phyloP scores from a whole-genome alignment of 2,113 vertebrate genomes.

The Sinosuthora webbiana region DNA sequence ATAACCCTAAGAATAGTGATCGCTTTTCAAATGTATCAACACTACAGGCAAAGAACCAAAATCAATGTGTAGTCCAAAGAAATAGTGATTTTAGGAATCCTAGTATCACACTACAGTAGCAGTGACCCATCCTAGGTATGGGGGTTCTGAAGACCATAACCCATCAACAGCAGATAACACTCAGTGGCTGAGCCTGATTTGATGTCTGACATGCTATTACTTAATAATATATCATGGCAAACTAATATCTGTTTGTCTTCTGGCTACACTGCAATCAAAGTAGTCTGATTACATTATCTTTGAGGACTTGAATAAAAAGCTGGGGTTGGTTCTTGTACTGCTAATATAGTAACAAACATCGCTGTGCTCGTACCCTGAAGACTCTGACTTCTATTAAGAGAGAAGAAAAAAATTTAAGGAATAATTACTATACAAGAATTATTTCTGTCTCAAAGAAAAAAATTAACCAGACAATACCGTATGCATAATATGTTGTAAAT shows the following conservation, averaged over 20 bases:
- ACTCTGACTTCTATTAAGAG: background rate
- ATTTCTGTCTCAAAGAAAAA: background rate
- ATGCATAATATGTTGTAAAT: background rate
- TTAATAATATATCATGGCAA: background rate
- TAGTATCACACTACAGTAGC: background rate
- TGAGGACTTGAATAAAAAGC: background rate
- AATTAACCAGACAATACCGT: background rate
- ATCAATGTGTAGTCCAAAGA: background rate
- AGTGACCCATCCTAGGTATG: background rate
- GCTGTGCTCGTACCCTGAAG: background rate
- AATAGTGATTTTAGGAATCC: background rate
- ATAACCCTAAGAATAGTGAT: background rate
- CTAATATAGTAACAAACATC: background rate
- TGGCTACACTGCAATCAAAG: background rate
- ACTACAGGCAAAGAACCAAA: background rate
- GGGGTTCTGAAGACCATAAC: background rate
- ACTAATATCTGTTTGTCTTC: background rate
- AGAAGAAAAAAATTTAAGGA: background rate
- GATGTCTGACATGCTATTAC: background rate
- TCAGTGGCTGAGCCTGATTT: background rate
- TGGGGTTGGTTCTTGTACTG: background rate
- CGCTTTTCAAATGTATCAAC: background rate
- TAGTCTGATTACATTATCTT: background rate
- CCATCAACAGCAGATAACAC: background rate
- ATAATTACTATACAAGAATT: background rate